Evolutionary conservation across 2,113 vertebrate genomes (phyloP).

Genomic region (Percina caprodes): DNA sequence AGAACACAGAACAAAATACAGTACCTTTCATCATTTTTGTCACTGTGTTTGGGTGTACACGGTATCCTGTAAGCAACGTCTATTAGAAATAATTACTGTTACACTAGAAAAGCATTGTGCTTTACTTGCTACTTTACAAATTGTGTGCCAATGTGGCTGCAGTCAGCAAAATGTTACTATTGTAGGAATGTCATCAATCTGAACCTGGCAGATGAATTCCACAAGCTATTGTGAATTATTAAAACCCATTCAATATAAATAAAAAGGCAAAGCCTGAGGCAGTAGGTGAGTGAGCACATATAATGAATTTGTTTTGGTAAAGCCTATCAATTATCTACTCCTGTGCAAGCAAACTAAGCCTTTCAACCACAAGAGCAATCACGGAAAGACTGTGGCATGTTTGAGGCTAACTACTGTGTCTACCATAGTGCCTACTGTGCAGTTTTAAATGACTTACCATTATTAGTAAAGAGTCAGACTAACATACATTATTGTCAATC

Average conservation of each 20-base stretch:
- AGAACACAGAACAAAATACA: not conserved
- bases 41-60: not conserved
- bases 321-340: not conserved
- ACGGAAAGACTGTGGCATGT: too few relatives aligned
- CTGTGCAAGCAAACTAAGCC: not conserved
- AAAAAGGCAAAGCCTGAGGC: not conserved
- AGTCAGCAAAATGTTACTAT: not conserved
- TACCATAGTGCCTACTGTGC: not conserved
- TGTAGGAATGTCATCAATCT: not conserved
- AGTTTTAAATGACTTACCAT: slow-evolving; percentile 1
- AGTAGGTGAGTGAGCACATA: not conserved
- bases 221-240: not conserved
- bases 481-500: slow-evolving; percentile 9
- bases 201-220: not conserved
- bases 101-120: not conserved
- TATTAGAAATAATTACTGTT: not conserved
- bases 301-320: not conserved
- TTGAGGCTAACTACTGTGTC: not conserved
- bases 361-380: not conserved
- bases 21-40: not conserved
- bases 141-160: not conserved
- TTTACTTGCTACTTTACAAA: not conserved
- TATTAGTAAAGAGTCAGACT: not conserved
- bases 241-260: not conserved
- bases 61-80: not conserved